Evolutionary conservation across 2,113 vertebrate species (phyloP), one percentile per base, ranked within the genome.

Genomic region (Calyptomena viridis): DNA sequence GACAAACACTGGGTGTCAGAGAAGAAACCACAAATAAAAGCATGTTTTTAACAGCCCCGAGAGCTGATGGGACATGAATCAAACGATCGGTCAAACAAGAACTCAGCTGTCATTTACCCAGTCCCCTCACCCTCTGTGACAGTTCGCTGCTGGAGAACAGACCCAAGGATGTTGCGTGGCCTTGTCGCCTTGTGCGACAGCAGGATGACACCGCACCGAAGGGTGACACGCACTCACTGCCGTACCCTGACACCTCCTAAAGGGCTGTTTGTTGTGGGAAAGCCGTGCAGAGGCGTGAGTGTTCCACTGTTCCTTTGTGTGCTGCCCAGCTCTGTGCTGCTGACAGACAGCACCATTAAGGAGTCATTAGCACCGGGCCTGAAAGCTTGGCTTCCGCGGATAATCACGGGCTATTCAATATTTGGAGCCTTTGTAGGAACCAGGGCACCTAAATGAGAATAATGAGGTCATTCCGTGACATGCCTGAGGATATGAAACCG

Each of bases 261-360:
- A 92, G 80, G 33, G 86, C 77, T 93, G 76, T 89, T 95, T 93
- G 89, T 94, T 95, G 93, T 83, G 72, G 64, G 69, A 53, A 93
- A 95, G 64, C 42, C 3, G 4, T 40, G 77, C 84, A 84, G 87
- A 52, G 72, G 73, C 28, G 1, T 89, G 84, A 96, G 67, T 52
- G 83, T 42, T 80, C 37, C 50, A 42, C 67, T 77, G 93, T 44
- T 93, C 94, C 97, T 97, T 98, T 97, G 96, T 97, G 94, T 3
- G 72, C 84, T 82, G 76, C 93, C 83, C 87, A 82, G 96, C 96
- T 80, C 89, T 50, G 93, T 87, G 90, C 91, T 68, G 95, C 96
- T 98, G 97, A 98, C 86, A 96, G 97, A 97, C 96, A 98, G 97
- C 92, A 78, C 96, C 96, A 97, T 98, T 98, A 98, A 96, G 96